phyloP scores from a whole-genome alignment of 2,113 vertebrate species.

The Baryphthengus martii region DNA sequence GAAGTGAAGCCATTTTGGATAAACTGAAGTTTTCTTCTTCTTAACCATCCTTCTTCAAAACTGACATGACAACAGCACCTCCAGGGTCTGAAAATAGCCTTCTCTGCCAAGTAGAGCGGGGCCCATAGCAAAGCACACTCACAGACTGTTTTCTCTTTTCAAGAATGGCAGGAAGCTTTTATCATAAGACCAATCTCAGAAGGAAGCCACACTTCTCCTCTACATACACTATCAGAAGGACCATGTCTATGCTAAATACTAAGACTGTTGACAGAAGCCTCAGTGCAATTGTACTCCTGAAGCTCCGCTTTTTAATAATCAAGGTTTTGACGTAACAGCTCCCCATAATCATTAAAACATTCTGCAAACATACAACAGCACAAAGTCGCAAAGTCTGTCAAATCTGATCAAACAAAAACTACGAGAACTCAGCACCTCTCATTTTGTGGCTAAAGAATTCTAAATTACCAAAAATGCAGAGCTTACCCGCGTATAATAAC shows the following conservation, averaged over 20 bases:
- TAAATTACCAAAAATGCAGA: not conserved
- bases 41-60: not conserved
- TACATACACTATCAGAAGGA: not conserved
- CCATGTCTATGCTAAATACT: not conserved
- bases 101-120: accelerated
- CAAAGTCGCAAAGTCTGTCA: not conserved
- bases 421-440: not conserved
- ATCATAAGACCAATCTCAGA: not conserved
- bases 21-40: not conserved
- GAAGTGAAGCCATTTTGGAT: not conserved
- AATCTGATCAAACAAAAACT: not conserved
- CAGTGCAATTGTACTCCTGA: not conserved
- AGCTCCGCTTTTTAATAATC: not conserved
- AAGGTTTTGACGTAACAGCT: not conserved
- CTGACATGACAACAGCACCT: accelerated
- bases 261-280: not conserved
- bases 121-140: not conserved
- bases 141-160: not conserved
- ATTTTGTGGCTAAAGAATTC: not conserved
- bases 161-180: constrained; percentile 2
- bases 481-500: not conserved
- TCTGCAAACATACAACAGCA: accelerated
- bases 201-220: not conserved
- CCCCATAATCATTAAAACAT: not conserved
- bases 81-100: accelerated